These are phyloP conservation scores for Halictus quadricinctus DNA, from an alignment of 2,888 invertebrate genomes.

Conservation along the genomic window DNA sequence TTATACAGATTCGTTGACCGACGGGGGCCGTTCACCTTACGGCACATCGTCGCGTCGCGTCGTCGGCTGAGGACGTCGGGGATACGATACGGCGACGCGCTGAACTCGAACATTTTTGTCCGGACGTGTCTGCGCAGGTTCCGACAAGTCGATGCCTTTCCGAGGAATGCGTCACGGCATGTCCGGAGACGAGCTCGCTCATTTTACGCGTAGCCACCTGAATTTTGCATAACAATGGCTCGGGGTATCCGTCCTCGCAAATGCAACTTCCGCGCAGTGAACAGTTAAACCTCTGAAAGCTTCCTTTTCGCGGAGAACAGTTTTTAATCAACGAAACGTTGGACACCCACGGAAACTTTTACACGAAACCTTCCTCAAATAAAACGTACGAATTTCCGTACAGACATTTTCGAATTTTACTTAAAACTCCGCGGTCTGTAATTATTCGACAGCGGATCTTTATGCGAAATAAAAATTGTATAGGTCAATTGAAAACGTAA, in stretches of 20 bases:
- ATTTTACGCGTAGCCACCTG: background rate
- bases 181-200: background rate
- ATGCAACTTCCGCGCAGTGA: background rate
- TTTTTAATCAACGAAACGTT: background rate
- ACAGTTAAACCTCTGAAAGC: background rate
- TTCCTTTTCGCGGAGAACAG: background rate
- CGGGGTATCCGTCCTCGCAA: background rate
- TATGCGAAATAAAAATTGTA: background rate
- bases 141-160: conserved; percentile 39
- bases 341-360: background rate
- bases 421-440: background rate
- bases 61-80: conserved; percentile 45
- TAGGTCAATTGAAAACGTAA: background rate
- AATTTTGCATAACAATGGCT: background rate
- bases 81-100: conserved; percentile 2
- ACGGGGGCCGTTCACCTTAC: conserved; percentile 70
- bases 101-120: conserved; percentile 52
- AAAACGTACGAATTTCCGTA: background rate
- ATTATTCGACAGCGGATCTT: too few relatives aligned
- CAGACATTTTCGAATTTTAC: background rate
- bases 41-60: conserved; percentile 53
- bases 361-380: background rate
- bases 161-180: conserved; percentile 10
- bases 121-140: conserved; percentile 44
- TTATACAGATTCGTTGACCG: conserved; percentile 55